These are phyloP conservation scores for Atopsyche davidsoni DNA, from an alignment of 1,140 invertebrate species.

Conservation along the genomic window DNA sequence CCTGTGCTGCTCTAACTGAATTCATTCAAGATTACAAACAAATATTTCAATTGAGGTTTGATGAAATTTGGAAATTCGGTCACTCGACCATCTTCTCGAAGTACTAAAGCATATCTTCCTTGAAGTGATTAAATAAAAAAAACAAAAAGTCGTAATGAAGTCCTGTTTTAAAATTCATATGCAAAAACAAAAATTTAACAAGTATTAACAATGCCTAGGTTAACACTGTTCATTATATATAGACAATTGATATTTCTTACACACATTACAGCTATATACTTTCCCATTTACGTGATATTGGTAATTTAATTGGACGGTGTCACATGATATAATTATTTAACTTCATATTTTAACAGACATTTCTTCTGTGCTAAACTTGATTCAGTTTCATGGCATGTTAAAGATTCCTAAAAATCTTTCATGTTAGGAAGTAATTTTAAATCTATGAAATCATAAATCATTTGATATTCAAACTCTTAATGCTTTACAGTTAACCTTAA, in stretches of 20 bases:
- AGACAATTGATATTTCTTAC: slow-evolving; percentile 2
- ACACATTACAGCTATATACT: slow-evolving; percentile 19
- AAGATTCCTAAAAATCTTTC: not conserved
- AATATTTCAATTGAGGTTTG: too few species aligned
- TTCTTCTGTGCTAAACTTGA: slow-evolving; percentile 8
- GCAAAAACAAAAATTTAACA: too few species aligned
- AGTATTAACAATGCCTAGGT: too few species aligned
- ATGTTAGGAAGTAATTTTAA: too few species aligned
- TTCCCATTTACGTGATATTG: slow-evolving; percentile 24
- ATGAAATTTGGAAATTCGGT: too few species aligned
- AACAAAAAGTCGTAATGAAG: not conserved
- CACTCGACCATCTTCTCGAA: not conserved
- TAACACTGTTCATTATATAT: not conserved
- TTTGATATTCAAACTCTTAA: too few species aligned
- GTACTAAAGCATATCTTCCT: not conserved
- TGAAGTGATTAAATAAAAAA: not conserved
- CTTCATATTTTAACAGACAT: slow-evolving; percentile 19
- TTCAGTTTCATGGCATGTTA: slow-evolving; percentile 14
- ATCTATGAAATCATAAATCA: too few species aligned
- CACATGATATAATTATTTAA: slow-evolving; percentile 26
- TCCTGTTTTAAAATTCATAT: slow-evolving; percentile 1
- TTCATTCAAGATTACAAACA: too few species aligned
- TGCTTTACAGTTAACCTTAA: too few species aligned
- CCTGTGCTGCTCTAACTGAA: too few species aligned
- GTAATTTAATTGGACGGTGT: slow-evolving; percentile 31